These are phyloP conservation scores for Neosilurus mollespiculum DNA, from an alignment of 2,797 vertebrate species.

Conservation along the genomic window DNA sequence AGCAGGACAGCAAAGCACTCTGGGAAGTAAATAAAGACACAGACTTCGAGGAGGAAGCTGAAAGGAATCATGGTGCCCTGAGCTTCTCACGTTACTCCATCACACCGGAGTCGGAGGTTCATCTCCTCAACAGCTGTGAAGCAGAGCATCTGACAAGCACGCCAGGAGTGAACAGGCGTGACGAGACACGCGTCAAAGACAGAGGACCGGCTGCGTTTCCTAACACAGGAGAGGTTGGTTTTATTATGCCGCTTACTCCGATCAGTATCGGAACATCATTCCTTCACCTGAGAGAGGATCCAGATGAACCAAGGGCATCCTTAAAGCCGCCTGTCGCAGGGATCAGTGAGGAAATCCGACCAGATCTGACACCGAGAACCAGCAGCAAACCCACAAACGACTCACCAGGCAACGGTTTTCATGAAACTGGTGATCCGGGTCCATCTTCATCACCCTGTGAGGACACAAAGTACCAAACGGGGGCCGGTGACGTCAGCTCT, in stretches of 20 bases:
- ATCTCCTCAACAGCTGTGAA: slow-evolving; percentile 40
- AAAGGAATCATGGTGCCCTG: slow-evolving; percentile 42
- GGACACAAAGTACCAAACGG: slow-evolving; percentile 30
- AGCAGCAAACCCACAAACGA: slow-evolving; percentile 27
- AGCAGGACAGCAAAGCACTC: slow-evolving; percentile 27
- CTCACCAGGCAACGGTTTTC: neutral
- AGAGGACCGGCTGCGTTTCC: slow-evolving; percentile 32
- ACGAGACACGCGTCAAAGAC: neutral
- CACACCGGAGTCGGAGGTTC: neutral
- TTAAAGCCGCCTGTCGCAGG: slow-evolving; percentile 47
- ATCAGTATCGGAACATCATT: slow-evolving; percentile 54
- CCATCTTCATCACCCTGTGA: slow-evolving; percentile 25
- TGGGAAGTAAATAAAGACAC: slow-evolving; percentile 39
- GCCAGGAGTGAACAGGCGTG: slow-evolving; percentile 23
- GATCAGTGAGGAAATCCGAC: slow-evolving; percentile 41
- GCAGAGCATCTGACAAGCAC: slow-evolving; percentile 29
- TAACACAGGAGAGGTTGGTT: slow-evolving; percentile 53
- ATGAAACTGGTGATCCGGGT: neutral
- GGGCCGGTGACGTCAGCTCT: slow-evolving; percentile 53
- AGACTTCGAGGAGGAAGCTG: slow-evolving; percentile 42
- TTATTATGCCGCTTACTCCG: slow-evolving; percentile 70
- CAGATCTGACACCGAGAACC: slow-evolving; percentile 32
- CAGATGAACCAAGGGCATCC: neutral
- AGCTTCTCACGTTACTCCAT: slow-evolving; percentile 54
- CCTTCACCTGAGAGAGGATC: slow-evolving; percentile 34